Evolutionary conservation across 2,888 invertebrate genomes (phyloP).

Genomic region (Lydus trimaculatus): DNA sequence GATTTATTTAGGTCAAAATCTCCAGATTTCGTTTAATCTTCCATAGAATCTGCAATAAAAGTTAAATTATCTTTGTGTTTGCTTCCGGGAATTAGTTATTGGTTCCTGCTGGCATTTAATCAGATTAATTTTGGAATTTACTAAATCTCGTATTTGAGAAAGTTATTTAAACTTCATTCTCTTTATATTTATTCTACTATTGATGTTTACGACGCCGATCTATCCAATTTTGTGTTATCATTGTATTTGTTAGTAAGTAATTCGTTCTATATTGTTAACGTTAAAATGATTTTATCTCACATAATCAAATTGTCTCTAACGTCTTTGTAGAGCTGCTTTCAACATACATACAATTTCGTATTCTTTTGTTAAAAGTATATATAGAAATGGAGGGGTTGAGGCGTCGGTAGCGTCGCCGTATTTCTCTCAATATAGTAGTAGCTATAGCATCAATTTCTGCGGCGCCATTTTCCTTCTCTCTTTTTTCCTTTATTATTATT

Average conservation of each 20-base stretch:
- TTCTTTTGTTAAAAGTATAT: not conserved
- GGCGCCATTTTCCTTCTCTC: not conserved
- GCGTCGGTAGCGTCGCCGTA: not conserved
- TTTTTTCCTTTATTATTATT: not conserved
- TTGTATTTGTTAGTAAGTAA: not conserved
- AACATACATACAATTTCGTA: not conserved
- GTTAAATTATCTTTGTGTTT: not conserved
- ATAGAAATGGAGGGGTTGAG: not conserved
- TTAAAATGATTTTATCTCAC: slow-evolving; percentile 1
- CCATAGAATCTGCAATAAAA: not conserved
- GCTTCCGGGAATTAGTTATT: slow-evolving; percentile 8
- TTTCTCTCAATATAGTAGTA: not conserved
- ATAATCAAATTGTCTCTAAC: not conserved
- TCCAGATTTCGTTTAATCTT: not conserved
- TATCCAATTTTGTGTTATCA: not conserved
- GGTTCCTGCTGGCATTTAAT: not conserved
- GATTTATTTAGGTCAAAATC: not conserved
- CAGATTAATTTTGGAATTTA: not conserved
- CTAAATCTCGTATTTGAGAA: not conserved
- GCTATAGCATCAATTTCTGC: not conserved
- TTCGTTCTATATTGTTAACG: not conserved
- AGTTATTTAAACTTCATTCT: too few species aligned
- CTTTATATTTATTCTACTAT: not conserved
- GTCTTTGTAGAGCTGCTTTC: not conserved
- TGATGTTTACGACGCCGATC: not conserved